Evolutionary conservation across 2,888 invertebrate species (phyloP), one percentile per base, ranked within the genome.

Genomic region (Platycheirus rosarum): DNA sequence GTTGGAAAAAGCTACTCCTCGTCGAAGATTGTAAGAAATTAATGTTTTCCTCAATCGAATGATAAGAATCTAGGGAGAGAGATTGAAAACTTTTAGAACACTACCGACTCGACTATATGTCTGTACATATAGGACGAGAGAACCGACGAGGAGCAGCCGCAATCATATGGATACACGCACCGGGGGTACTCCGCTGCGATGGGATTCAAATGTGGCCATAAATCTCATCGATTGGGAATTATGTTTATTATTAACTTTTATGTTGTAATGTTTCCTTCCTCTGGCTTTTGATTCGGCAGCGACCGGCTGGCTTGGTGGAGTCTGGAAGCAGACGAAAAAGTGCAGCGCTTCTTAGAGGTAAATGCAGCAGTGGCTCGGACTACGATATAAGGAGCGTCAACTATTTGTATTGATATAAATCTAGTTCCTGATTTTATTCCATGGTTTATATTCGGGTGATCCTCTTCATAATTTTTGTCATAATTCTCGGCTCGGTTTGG

Each of bases 171-270:
- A 74, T 68, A 68, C 69, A 76, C 76, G 71, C 82, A 77, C 71
- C 77, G 18, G 37, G 80, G 80, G 80, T 66, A 77, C 70, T 68
- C 65, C 14, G 46, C 66, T 35, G 60, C 73, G 71, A 63, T 73
- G 71, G 73, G 77, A 82, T 82, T 76, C 73, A 82, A 82, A 82
- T 82, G 82, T 57, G 82, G 20, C 77, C 66, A 77, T 82, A 82
- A 82, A 82, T 82, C 82, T 82, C 68, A 71, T 68, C 82, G 71
- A 82, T 82, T 82, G 71, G 82, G 82, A 82, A 82, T 82, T 82
- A 82, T 82, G 82, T 82, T 82, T 76, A 82, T 82, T 82, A 82
- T 82, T 82, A 77, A 82, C 71, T 77, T 82, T 82, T 77, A 82
- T 82, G 82, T 73, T 82, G 82, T 82, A 82, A 82, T 82, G 76